phyloP scores from a whole-genome alignment of 2,113 vertebrate species.

The Progne subis region DNA sequence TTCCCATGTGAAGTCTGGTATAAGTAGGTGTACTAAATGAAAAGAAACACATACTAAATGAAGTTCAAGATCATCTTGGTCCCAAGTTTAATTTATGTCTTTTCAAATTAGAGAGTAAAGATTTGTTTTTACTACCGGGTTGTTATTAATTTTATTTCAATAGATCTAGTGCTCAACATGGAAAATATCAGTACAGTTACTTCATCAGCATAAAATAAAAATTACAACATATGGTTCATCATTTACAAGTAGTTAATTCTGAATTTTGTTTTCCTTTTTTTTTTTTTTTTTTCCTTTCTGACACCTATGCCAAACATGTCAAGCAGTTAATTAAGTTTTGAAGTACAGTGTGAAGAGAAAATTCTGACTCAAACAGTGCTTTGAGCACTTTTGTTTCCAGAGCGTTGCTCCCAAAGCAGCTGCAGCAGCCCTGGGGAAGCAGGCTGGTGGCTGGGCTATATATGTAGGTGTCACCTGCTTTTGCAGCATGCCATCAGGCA shows the following conservation, averaged over 20 bases:
- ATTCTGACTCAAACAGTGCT: neutral
- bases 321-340: neutral
- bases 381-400: neutral
- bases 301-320: neutral
- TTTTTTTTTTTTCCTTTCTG: neutral
- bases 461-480: neutral
- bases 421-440: neutral
- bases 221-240: neutral
- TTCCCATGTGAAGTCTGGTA: neutral
- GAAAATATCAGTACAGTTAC: neutral
- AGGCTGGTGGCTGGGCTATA: neutral
- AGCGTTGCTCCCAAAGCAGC: neutral
- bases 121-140: neutral
- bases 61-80: neutral
- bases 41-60: neutral
- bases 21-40: neutral
- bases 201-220: neutral
- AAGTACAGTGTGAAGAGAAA: neutral
- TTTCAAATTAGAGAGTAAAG: neutral
- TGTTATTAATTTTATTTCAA: neutral
- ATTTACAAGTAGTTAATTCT: neutral
- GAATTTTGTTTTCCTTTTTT: neutral
- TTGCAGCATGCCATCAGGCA: neutral
- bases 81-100: neutral
- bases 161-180: neutral